Evolutionary conservation across 2,113 vertebrate genomes (phyloP).

Genomic region (Carassius auratus): DNA sequence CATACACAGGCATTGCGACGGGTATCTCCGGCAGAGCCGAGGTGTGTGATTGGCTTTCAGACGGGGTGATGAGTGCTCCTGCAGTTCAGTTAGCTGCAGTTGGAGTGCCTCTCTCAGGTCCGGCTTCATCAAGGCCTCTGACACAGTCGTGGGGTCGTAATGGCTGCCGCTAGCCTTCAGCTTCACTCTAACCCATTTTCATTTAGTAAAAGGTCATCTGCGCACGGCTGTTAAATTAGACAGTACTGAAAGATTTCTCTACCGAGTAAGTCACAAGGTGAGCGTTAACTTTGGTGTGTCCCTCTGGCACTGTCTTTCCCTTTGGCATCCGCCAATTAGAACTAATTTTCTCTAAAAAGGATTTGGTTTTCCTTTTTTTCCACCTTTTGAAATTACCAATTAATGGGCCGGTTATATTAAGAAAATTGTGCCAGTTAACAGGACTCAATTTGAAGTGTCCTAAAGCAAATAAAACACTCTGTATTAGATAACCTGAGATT

Average conservation of each 20-base stretch:
- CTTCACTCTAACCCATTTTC: slow-evolving; percentile 32
- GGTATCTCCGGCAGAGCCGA: slow-evolving; percentile 1
- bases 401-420: slow-evolving; percentile 16
- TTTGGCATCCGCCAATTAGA: slow-evolving; percentile 6
- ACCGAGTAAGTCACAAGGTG: slow-evolving; percentile 21
- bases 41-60: slow-evolving; percentile 35
- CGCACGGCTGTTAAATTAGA: slow-evolving; percentile 30
- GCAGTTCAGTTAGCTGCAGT: slow-evolving; percentile 22
- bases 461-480: neutral
- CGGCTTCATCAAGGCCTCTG: slow-evolving; percentile 38
- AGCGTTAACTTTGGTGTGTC: slow-evolving; percentile 2
- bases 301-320: neutral
- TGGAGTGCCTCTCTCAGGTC: slow-evolving; percentile 25
- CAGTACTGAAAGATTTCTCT: slow-evolving; percentile 9
- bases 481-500: neutral
- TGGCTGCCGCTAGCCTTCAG: slow-evolving; percentile 12
- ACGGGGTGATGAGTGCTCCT: slow-evolving; percentile 14
- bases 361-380: neutral
- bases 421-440: slow-evolving; percentile 11
- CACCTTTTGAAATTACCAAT: slow-evolving; percentile 19
- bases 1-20: neutral
- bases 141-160: slow-evolving; percentile 8
- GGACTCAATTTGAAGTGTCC: slow-evolving; percentile 14
- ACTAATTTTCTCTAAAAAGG: neutral
- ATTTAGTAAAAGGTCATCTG: slow-evolving; percentile 23